Evolutionary conservation across 2,113 vertebrate genomes (phyloP).

Genomic region (Callaeas wilsoni): DNA sequence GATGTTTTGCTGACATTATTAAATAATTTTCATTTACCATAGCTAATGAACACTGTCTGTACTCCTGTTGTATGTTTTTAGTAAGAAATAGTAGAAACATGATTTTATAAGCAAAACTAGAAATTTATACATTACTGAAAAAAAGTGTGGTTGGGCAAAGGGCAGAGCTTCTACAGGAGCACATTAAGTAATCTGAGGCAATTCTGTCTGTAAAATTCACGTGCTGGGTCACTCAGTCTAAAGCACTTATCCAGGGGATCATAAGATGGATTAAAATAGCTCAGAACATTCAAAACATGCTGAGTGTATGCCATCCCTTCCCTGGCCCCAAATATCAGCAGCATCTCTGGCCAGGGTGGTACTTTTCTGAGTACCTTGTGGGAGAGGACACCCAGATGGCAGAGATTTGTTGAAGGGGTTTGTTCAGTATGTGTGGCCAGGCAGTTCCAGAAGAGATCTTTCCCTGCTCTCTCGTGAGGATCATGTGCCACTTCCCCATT

Average conservation of each 20-base stretch:
- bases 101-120: background rate
- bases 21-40: background rate
- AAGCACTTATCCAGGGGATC: background rate
- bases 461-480: no score
- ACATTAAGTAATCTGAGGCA: background rate
- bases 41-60: background rate
- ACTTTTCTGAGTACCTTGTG: rapidly evolving
- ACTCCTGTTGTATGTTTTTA: background rate
- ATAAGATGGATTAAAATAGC: background rate
- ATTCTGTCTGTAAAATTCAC: background rate
- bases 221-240: background rate
- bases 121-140: background rate
- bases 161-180: background rate
- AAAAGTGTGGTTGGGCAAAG: background rate
- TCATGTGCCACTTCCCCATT: background rate
- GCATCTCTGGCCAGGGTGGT: background rate
- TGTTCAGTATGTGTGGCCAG: rapidly evolving
- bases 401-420: rapidly evolving
- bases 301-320: background rate
- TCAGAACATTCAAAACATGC: background rate
- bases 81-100: background rate
- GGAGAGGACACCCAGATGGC: background rate
- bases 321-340: background rate
- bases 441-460: background rate
- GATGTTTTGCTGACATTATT: background rate